Evolutionary conservation across 2,113 vertebrate species (phyloP).

Genomic region (Microcebus murinus): DNA sequence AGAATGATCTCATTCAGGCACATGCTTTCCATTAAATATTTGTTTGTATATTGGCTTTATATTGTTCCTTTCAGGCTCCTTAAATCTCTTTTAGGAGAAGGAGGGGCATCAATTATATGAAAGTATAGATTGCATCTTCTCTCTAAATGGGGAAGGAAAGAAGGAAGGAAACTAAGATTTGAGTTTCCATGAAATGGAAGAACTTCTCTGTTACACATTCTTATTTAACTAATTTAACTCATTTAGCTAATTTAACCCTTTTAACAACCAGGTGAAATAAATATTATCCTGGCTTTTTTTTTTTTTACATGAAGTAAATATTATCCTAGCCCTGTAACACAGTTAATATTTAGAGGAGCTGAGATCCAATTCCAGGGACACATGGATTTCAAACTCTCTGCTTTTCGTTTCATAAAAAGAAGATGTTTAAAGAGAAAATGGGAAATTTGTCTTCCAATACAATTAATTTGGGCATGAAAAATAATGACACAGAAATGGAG

Average conservation of each 20-base stretch:
- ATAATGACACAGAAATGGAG: background rate
- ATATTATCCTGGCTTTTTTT: background rate
- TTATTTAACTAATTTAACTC: background rate
- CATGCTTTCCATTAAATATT: conserved; percentile 59
- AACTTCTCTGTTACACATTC: background rate
- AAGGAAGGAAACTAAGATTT: background rate
- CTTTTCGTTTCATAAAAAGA: background rate
- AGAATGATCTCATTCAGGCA: conserved; percentile 57
- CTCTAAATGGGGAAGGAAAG: background rate
- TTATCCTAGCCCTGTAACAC: background rate
- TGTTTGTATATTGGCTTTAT: conserved; percentile 54
- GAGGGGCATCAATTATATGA: conserved; percentile 27
- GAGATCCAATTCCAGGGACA: background rate
- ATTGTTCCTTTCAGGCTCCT: conserved; percentile 1
- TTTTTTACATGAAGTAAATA: background rate
- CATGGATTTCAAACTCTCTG: background rate
- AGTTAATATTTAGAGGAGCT: background rate
- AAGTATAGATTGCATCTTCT: background rate
- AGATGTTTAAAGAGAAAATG: background rate
- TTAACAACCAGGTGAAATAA: background rate
- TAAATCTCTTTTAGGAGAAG: conserved; percentile 44
- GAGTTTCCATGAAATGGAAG: background rate
- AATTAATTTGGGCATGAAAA: background rate
- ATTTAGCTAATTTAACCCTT: background rate
- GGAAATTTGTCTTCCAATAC: background rate